phyloP scores from a whole-genome alignment of 2,888 invertebrate genomes.

The Epirrhoe tristata region DNA sequence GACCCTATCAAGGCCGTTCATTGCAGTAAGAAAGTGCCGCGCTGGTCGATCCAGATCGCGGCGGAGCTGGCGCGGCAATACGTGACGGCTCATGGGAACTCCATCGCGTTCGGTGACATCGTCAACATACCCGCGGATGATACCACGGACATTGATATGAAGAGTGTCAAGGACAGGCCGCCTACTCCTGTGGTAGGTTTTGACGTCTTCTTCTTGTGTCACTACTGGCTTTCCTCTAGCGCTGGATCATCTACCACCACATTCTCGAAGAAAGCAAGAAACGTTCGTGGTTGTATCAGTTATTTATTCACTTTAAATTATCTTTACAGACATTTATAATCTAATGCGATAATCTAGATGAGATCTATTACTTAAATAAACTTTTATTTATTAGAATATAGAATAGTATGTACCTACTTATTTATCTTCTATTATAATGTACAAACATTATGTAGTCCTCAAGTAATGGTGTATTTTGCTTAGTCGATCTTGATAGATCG shows the following conservation, averaged over 20 bases:
- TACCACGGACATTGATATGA: slow-evolving; percentile 61
- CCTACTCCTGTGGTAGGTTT: slow-evolving; percentile 75
- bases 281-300: too few species aligned
- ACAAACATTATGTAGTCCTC: too few species aligned
- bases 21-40: slow-evolving; percentile 53
- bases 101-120: slow-evolving; percentile 66
- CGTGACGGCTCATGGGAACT: slow-evolving; percentile 39
- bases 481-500: too few species aligned
- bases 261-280: too few species aligned
- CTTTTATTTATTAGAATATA: too few species aligned
- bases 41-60: slow-evolving; percentile 64
- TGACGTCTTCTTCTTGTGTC: neutral
- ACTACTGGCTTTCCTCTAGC: neutral
- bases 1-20: neutral
- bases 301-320: too few species aligned
- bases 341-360: too few species aligned
- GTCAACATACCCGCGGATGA: slow-evolving; percentile 54
- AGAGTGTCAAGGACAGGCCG: slow-evolving; percentile 64
- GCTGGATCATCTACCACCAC: neutral
- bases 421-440: too few species aligned
- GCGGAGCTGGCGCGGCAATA: slow-evolving; percentile 59
- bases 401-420: too few species aligned
- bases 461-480: too few species aligned
- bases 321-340: too few species aligned
- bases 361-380: too few species aligned